These are phyloP conservation scores for Antheraea assamensis DNA, from an alignment of 2,888 invertebrate genomes.

Conservation along the genomic window DNA sequence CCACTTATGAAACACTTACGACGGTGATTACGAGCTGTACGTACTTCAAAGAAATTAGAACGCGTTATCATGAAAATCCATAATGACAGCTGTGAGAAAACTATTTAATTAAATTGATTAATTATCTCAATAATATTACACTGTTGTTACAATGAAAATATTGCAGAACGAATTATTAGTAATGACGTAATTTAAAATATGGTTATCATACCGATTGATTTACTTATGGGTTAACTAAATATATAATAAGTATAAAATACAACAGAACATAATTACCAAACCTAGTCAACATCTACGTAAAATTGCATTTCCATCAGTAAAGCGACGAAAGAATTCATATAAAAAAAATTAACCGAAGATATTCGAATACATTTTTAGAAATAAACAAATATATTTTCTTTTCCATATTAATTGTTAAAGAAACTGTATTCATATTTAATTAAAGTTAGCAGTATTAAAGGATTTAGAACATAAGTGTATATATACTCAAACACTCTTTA, in stretches of 20 bases:
- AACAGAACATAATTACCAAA: not conserved
- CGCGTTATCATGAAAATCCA: not conserved
- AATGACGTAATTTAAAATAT: not conserved
- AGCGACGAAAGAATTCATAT: not conserved
- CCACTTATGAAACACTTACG: conserved; percentile 8
- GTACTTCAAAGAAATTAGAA: conserved; percentile 9
- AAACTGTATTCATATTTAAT: not conserved
- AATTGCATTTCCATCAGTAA: too few relatives aligned
- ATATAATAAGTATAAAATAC: too few relatives aligned
- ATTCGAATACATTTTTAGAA: not conserved
- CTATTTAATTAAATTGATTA: not conserved
- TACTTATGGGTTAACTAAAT: not conserved
- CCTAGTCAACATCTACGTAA: not conserved
- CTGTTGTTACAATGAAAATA: not conserved
- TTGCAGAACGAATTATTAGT: not conserved
- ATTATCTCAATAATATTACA: not conserved
- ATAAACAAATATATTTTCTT: not conserved
- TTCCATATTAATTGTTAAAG: not conserved
- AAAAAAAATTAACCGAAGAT: not conserved
- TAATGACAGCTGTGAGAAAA: conserved; percentile 1
- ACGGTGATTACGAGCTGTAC: not conserved
- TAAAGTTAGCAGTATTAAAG: too few relatives aligned
- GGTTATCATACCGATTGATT: not conserved
- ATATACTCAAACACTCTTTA: not conserved
- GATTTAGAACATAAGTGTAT: not conserved